Evolutionary conservation across 2,113 vertebrate species (phyloP).

Genomic region (Ciconia stormi): DNA sequence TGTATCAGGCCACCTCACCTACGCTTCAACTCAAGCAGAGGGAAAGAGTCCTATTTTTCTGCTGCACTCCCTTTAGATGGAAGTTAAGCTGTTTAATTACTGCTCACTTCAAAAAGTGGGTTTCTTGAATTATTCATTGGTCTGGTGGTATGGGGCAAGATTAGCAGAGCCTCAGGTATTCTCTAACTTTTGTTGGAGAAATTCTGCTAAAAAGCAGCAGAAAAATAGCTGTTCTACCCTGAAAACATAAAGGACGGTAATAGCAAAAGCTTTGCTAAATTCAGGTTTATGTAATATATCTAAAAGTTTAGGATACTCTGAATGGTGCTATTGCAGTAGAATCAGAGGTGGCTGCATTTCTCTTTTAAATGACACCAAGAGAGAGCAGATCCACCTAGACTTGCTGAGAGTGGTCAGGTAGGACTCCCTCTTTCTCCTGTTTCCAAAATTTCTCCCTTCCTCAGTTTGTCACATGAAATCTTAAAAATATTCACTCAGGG

Average conservation of each 20-base stretch:
- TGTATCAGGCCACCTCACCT: neutral
- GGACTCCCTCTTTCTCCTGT: neutral
- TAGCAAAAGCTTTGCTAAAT: neutral
- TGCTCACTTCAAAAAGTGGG: neutral
- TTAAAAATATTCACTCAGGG: neutral
- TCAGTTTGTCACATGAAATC: neutral
- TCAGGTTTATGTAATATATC: neutral
- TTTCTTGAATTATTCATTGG: conserved; percentile 51
- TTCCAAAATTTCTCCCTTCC: neutral
- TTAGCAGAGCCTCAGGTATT: neutral
- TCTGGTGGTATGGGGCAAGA: neutral
- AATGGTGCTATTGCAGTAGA: neutral
- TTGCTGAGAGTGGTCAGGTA: neutral
- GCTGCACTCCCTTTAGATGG: neutral
- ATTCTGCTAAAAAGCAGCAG: neutral
- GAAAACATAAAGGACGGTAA: neutral
- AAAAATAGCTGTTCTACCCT: neutral
- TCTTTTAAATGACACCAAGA: neutral
- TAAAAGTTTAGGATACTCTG: neutral
- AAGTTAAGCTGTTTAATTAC: conserved; percentile 32
- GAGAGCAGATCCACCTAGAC: neutral
- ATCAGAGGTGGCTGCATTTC: neutral
- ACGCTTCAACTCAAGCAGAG: neutral
- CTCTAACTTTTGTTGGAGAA: neutral
- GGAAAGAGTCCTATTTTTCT: neutral